Conservation (phyloP, 2,888 invertebrate species). For the Megastigmus dorsalis region DNA sequence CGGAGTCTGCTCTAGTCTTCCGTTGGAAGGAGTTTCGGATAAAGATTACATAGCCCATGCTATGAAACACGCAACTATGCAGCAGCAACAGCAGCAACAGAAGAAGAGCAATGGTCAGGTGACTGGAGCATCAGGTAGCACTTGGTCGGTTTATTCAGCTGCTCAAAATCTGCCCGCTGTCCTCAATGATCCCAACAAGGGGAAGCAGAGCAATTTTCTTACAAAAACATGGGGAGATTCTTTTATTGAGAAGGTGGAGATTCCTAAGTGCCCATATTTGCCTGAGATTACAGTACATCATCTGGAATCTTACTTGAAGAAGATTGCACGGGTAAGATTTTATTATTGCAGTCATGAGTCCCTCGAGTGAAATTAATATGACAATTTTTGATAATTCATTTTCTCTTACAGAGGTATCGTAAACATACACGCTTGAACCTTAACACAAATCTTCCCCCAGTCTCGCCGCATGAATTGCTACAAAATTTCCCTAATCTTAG, state of each 20-base stretch:
- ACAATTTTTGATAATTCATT: slow-evolving; percentile 2
- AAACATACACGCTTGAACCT: slow-evolving; percentile 75
- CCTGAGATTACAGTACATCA: slow-evolving; percentile 89
- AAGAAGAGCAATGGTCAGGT: slow-evolving; percentile 76
- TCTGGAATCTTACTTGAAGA: slow-evolving; percentile 91
- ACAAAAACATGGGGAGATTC: slow-evolving; percentile 98
- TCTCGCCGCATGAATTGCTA: slow-evolving; percentile 70
- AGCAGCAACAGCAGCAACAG: slow-evolving; percentile 64
- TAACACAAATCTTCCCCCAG: slow-evolving; percentile 65
- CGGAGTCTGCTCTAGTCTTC: slow-evolving; percentile 89
- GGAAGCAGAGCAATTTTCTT: slow-evolving; percentile 94
- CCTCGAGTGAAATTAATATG: too few species aligned
- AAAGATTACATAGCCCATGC: slow-evolving; percentile 92
- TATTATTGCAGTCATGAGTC: background rate
- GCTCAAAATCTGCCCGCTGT: slow-evolving; percentile 96
- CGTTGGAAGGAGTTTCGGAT: slow-evolving; percentile 92
- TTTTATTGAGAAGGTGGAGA: slow-evolving; percentile 88
- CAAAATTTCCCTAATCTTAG: slow-evolving; percentile 74
- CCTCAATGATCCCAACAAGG: slow-evolving; percentile 93
- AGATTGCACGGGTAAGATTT: slow-evolving; percentile 77
- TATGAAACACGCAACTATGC: slow-evolving; percentile 77
- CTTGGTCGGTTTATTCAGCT: slow-evolving; percentile 93
- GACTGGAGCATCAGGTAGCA: slow-evolving; percentile 58
- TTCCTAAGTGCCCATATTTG: slow-evolving; percentile 86
- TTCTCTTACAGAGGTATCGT: slow-evolving; percentile 73